These are phyloP conservation scores for Tragulus kanchil DNA, from an alignment of 2,113 vertebrate genomes.

Conservation along the genomic window DNA sequence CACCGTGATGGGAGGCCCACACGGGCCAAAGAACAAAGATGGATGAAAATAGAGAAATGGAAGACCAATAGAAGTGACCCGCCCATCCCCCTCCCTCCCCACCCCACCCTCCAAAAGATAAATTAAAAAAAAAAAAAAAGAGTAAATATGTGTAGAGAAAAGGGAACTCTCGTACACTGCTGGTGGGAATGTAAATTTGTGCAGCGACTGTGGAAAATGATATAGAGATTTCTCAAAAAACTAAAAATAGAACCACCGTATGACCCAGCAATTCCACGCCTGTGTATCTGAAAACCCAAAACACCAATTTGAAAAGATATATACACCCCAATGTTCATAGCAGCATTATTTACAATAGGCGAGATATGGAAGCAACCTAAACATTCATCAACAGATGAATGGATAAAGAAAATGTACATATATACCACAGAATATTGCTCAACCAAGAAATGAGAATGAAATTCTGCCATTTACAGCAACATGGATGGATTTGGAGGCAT, in stretches of 20 bases:
- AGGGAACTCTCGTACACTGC: background rate
- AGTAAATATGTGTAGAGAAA: background rate
- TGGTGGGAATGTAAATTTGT: background rate
- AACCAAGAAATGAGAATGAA: background rate
- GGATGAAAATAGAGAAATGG: too few relatives aligned
- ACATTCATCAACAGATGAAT: background rate
- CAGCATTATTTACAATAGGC: background rate
- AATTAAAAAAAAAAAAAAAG: too few relatives aligned
- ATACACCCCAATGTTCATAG: background rate
- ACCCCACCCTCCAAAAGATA: too few relatives aligned
- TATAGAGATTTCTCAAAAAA: background rate
- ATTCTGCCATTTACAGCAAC: background rate
- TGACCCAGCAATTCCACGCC: background rate
- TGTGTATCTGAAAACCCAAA: background rate
- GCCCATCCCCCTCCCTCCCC: too few relatives aligned
- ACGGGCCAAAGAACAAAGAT: too few relatives aligned
- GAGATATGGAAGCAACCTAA: background rate
- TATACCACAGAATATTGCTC: background rate
- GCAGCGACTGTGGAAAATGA: background rate
- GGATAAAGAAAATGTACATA: background rate
- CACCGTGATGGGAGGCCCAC: too few relatives aligned
- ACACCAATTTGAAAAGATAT: background rate
- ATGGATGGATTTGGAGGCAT: background rate
- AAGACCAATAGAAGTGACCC: too few relatives aligned
- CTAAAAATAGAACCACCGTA: background rate